Percentiles rank a stretch among this genome's conserved stretches.
These are phyloP conservation scores for Axis porcinus DNA, from an alignment of 2,113 vertebrate species.

Conservation along the genomic window DNA sequence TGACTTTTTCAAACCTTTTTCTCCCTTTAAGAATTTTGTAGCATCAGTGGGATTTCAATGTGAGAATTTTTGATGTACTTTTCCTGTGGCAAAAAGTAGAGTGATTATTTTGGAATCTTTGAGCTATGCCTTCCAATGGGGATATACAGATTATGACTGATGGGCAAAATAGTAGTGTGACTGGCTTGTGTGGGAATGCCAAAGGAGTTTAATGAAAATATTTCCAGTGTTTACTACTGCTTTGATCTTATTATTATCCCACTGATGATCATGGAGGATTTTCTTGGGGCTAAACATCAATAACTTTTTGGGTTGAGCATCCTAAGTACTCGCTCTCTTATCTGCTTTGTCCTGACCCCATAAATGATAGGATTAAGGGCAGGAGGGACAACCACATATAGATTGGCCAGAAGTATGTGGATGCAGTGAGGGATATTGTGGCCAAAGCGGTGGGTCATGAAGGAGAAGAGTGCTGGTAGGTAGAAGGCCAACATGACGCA, in stretches of 20 bases:
- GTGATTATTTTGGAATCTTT: neutral
- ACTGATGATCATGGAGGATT: neutral
- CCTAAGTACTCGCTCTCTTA: constrained; percentile 34
- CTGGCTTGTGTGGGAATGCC: neutral
- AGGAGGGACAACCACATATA: constrained; percentile 61
- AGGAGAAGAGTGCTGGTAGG: constrained; percentile 62
- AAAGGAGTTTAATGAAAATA: neutral
- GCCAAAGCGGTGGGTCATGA: constrained; percentile 59
- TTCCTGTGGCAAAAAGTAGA: neutral
- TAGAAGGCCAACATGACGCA: constrained; percentile 55
- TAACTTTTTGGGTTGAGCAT: constrained; percentile 34
- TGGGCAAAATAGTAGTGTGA: neutral
- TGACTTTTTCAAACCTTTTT: neutral
- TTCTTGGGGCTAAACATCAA: neutral
- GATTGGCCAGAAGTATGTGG: constrained; percentile 59
- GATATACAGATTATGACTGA: neutral
- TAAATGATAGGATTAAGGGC: constrained; percentile 65
- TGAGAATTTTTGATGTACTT: neutral
- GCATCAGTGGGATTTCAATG: neutral
- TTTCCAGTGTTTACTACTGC: neutral
- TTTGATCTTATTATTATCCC: neutral
- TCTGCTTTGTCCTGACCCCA: constrained; percentile 63
- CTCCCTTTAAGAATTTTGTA: neutral
- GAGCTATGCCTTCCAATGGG: neutral
- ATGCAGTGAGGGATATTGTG: constrained; percentile 45